phyloP scores from a whole-genome alignment of 1,140 invertebrate species.

The Diorhabda sublineata region DNA sequence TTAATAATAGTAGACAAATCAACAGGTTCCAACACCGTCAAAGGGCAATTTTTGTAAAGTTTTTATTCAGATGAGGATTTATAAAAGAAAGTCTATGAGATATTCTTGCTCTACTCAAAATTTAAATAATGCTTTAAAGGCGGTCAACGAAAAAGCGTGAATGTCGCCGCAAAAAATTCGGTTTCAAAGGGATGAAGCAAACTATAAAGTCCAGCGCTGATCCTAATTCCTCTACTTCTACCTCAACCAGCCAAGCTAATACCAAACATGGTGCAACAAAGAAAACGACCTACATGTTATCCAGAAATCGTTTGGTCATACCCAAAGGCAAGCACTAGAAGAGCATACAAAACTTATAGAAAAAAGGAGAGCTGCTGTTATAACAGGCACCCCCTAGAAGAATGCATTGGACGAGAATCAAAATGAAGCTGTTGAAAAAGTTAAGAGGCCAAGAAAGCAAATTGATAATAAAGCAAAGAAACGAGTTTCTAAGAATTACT shows the following conservation, averaged over 20 bases:
- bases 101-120: background rate
- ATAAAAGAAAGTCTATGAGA: background rate
- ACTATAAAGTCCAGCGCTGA: slow-evolving; percentile 8
- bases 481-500: slow-evolving; percentile 30
- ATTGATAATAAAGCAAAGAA: slow-evolving; percentile 19
- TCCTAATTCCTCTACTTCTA: background rate
- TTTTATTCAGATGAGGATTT: background rate
- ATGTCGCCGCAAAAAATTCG: background rate
- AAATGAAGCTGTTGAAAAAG: slow-evolving; percentile 30
- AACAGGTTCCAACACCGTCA: too few relatives aligned
- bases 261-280: slow-evolving; percentile 28
- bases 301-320: slow-evolving; percentile 26
- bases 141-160: slow-evolving; percentile 2
- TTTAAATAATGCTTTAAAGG: background rate
- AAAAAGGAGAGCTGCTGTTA: slow-evolving; percentile 5
- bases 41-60: background rate
- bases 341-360: background rate
- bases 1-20: too few relatives aligned
- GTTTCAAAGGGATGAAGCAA: slow-evolving; percentile 11
- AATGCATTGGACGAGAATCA: slow-evolving; percentile 11
- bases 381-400: slow-evolving; percentile 10
- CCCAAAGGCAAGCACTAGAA: background rate
- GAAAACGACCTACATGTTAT: slow-evolving; percentile 32
- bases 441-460: slow-evolving; percentile 32
- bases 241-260: slow-evolving; percentile 33